phyloP scores from a whole-genome alignment of 2,113 vertebrate genomes.

The Ictidomys tridecemlineatus region DNA sequence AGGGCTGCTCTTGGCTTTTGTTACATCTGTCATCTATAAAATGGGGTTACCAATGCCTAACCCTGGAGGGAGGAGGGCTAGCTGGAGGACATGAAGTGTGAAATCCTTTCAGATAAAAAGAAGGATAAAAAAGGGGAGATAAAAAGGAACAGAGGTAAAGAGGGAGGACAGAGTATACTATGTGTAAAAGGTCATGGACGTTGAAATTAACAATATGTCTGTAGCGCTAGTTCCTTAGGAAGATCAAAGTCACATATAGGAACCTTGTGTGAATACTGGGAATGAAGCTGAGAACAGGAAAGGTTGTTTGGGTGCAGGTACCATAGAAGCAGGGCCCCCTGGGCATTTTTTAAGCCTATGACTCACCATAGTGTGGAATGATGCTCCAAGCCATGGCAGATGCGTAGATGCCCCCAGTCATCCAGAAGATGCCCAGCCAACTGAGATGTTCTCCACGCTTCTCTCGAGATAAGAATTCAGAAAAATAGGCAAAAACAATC shows the following conservation, averaged over 20 bases:
- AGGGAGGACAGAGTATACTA: background rate
- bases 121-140: background rate
- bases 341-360: background rate
- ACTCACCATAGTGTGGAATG: slow-evolving; percentile 96
- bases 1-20: background rate
- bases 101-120: background rate
- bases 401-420: slow-evolving; percentile 95
- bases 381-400: slow-evolving; percentile 97
- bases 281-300: background rate
- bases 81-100: background rate
- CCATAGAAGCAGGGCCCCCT: background rate
- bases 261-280: background rate
- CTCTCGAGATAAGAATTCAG: slow-evolving; percentile 97
- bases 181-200: background rate
- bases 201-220: background rate
- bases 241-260: background rate
- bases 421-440: slow-evolving; percentile 95
- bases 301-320: background rate
- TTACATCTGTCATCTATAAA: background rate
- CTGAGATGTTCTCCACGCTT: slow-evolving; percentile 98
- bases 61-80: background rate
- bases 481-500: slow-evolving; percentile 97
- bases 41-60: background rate
- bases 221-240: background rate
- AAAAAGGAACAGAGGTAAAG: rapidly evolving